Evolutionary conservation across 2,797 vertebrate genomes (phyloP).

Genomic region (Mormyrus hasselquistii): DNA sequence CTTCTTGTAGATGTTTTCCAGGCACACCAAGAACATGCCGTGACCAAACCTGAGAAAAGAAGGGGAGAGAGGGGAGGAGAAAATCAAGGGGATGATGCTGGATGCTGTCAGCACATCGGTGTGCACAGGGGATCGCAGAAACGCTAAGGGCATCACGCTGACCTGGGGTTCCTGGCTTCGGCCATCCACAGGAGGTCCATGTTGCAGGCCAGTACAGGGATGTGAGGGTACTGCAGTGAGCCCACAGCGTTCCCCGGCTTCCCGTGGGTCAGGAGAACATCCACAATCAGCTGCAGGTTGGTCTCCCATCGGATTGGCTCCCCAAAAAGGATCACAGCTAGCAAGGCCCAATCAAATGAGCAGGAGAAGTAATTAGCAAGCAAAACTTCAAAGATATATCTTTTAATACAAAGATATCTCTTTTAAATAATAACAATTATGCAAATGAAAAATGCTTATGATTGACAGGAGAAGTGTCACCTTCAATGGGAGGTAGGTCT

Average conservation of each 20-base stretch:
- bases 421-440: neutral
- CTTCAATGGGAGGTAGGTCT: conserved; percentile 77
- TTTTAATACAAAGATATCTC: too few species aligned
- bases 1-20: conserved; percentile 89
- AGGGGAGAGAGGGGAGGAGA: neutral
- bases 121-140: neutral
- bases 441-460: neutral
- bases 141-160: conserved; percentile 22
- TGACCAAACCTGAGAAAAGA: conserved; percentile 78
- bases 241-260: conserved; percentile 60
- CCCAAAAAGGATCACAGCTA: conserved; percentile 87
- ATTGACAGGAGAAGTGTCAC: conserved; percentile 52
- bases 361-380: neutral
- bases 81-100: too few species aligned
- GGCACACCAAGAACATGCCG: conserved; percentile 84
- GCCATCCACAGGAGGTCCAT: conserved; percentile 99
- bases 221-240: conserved; percentile 72
- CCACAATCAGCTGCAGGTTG: conserved; percentile 82
- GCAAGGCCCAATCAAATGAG: conserved; percentile 13
- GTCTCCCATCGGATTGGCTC: conserved; percentile 98
- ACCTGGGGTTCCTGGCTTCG: conserved; percentile 91
- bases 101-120: too few species aligned
- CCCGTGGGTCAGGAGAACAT: conserved; percentile 82
- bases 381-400: neutral
- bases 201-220: conserved; percentile 89